Percentiles rank a stretch among this genome's conserved stretches.
Evolutionary conservation across 2,888 invertebrate genomes (phyloP).

Genomic region (Drosophila imparisetae): DNA sequence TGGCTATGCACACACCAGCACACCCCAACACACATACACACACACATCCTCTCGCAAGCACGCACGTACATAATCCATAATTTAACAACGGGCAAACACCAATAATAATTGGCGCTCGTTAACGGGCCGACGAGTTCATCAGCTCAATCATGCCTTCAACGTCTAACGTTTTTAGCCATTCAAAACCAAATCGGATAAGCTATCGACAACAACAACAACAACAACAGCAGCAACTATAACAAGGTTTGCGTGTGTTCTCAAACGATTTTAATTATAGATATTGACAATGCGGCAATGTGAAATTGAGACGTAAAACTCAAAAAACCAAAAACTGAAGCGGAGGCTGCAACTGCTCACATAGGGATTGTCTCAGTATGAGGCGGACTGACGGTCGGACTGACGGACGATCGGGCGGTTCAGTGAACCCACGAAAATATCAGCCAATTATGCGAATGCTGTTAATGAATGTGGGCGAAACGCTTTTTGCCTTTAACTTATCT

Average conservation of each 20-base stretch:
- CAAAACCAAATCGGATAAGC: constrained; percentile 61
- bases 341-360: constrained; percentile 34
- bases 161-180: constrained; percentile 55
- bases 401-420: constrained; percentile 45
- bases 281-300: constrained; percentile 60
- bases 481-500: constrained; percentile 60
- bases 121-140: constrained; percentile 52
- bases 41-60: constrained; percentile 5
- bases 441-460: constrained; percentile 77
- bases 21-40: background rate
- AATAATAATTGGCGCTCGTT: constrained; percentile 65
- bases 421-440: constrained; percentile 61
- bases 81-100: constrained; percentile 50
- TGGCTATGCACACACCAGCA: constrained; percentile 13
- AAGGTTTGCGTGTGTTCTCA: constrained; percentile 73
- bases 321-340: constrained; percentile 12
- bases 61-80: constrained; percentile 57
- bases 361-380: constrained; percentile 45
- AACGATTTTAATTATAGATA: constrained; percentile 77
- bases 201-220: constrained; percentile 22
- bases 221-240: constrained; percentile 17
- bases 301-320: constrained; percentile 70
- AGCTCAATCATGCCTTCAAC: constrained; percentile 71
- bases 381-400: background rate
- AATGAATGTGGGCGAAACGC: constrained; percentile 75